Evolutionary conservation across 2,797 vertebrate genomes (phyloP).

Genomic region (Cuniculus paca): DNA sequence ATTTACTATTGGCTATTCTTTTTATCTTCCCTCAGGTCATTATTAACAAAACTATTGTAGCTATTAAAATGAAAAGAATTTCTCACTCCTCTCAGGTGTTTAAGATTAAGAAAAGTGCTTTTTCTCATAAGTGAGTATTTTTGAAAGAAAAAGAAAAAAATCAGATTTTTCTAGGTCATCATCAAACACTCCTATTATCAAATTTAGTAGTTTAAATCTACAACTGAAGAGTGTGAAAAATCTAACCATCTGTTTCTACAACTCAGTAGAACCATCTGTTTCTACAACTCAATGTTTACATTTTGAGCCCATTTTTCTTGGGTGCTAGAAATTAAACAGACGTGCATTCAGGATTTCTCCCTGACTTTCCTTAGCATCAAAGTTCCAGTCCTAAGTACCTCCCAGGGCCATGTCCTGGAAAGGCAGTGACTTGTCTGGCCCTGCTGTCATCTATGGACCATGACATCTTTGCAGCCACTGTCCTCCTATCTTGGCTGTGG

Average conservation of each 20-base stretch:
- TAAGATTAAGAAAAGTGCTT: constrained; percentile 11
- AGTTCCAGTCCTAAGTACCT: neutral
- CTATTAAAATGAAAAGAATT: neutral
- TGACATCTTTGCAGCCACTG: neutral
- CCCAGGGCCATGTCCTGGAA: too few species aligned
- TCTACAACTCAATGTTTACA: neutral
- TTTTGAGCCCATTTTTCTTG: neutral
- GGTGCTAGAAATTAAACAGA: neutral
- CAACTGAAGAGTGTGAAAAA: neutral
- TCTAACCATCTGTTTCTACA: neutral
- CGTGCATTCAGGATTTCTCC: neutral
- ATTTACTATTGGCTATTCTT: neutral
- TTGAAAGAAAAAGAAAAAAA: neutral
- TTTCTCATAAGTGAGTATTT: neutral
- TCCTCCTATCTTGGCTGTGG: neutral
- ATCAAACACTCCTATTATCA: neutral
- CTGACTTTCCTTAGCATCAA: neutral
- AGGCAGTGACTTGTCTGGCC: neutral
- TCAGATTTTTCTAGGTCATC: constrained; percentile 1
- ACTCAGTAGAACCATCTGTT: neutral
- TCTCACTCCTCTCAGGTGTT: neutral
- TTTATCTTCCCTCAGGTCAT: neutral
- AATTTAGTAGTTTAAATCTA: neutral
- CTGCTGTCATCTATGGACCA: neutral
- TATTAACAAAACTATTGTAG: neutral